phyloP scores from a whole-genome alignment of 2,113 vertebrate species.

The Notarius lentiginosus region DNA sequence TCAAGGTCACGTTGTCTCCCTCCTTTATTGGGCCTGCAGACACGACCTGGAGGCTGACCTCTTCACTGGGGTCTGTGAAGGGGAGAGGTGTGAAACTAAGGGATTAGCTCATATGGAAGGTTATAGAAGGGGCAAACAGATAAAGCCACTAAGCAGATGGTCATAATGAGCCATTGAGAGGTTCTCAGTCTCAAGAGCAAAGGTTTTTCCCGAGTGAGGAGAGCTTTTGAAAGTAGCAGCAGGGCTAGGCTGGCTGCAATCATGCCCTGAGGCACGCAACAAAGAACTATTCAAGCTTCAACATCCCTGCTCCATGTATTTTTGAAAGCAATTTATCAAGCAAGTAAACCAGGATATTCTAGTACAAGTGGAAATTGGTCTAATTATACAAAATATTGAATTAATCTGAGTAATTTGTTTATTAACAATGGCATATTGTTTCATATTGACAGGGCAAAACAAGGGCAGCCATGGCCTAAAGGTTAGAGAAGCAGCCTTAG shows the following conservation, averaged over 20 bases:
- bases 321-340: constrained; percentile 39
- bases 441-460: background rate
- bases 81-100: constrained; percentile 24
- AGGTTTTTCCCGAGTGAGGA: constrained; percentile 39
- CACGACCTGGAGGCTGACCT: constrained; percentile 80
- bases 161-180: constrained; percentile 40
- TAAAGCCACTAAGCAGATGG: constrained; percentile 36
- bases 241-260: constrained; percentile 46
- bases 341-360: constrained; percentile 43
- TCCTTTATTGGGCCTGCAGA: constrained; percentile 79
- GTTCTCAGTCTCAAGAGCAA: constrained; percentile 43
- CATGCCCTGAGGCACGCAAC: constrained; percentile 55
- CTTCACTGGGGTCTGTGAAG: constrained; percentile 88
- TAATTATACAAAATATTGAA: constrained; percentile 25
- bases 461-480: too few species aligned
- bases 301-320: constrained; percentile 52
- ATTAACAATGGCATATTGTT: background rate
- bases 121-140: constrained; percentile 40
- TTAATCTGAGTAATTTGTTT: constrained; percentile 1
- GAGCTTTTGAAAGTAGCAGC: constrained; percentile 49
- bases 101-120: constrained; percentile 16
- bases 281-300: constrained; percentile 58
- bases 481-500: too few species aligned
- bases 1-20: constrained; percentile 88
- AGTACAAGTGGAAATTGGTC: constrained; percentile 43